Evolutionary conservation across 2,888 invertebrate genomes (phyloP), one percentile per base, ranked within the genome.

Genomic region (Adineta ricciae): DNA sequence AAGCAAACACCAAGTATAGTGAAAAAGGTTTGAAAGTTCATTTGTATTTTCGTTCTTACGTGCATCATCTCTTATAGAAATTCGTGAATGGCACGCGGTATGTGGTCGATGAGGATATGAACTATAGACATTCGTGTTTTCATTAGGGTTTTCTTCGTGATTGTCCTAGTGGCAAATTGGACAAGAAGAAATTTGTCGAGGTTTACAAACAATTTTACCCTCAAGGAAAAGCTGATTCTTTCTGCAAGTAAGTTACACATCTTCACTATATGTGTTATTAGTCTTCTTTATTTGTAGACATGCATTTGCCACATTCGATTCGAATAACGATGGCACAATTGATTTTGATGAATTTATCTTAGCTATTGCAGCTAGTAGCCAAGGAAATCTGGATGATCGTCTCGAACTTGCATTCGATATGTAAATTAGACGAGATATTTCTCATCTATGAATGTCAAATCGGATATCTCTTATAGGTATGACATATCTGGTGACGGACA

Each of bases 181-280:
- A 84, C 32, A 86, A 86, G 52, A 86, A 84, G 56, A 84, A 86
- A 83, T 86, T 86, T 38, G 49, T 86, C 19, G 86, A 86, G n/a
- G 86, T 86, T 2, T 86, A 86, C 38, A 83, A 64, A 83, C 84
- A 84, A 32, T 86, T 86, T 72, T 86, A 86, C 83, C 86, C 86
- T 9, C 84, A 84, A 64, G 86, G 86, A 21, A 86, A 84, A 84
- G 86, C 86, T 21, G 86, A 86, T 72, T 46, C 78, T 19, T 86
- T 86, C 56, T 86, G 84, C 41, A 84, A 73, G 85, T 85, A 83
- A 16, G 5, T 4, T 7, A 16, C 9, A 7, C 2, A 19, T 50
- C 2, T 16, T 19, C 50, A 50, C 11, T 50, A 50, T 50, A 9
- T 50, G 19, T 50, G 19, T 50, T 8, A 46, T 46, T 11, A 46